Evolutionary conservation across 2,113 vertebrate species (phyloP).

Genomic region (Sorex araneus): DNA sequence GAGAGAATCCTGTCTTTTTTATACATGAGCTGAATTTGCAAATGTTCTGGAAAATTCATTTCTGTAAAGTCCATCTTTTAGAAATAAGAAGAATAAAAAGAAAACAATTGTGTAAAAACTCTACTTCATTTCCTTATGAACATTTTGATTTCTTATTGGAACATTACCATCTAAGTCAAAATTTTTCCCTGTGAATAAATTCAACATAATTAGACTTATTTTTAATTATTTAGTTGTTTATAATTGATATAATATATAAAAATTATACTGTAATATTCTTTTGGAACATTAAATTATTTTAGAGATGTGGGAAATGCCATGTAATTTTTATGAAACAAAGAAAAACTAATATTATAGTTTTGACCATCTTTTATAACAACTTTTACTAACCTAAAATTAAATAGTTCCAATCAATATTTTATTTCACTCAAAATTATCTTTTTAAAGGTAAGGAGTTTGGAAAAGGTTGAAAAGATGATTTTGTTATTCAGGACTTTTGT

Average conservation of each 20-base stretch:
- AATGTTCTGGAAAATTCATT: neutral
- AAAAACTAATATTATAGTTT: slow-evolving; percentile 30
- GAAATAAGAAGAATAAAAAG: slow-evolving; percentile 43
- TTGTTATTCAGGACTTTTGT: slow-evolving; percentile 61
- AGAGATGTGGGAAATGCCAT: neutral
- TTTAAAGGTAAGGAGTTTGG: slow-evolving; percentile 15
- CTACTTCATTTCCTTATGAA: neutral
- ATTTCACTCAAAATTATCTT: slow-evolving; percentile 44
- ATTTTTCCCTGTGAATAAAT: slow-evolving; percentile 19
- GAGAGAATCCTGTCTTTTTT: neutral
- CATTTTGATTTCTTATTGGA: slow-evolving; percentile 29
- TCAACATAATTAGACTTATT: slow-evolving; percentile 50
- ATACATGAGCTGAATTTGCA: neutral
- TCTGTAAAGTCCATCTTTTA: neutral
- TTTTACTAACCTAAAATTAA: slow-evolving; percentile 28
- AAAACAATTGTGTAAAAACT: neutral
- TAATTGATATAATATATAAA: slow-evolving; percentile 26
- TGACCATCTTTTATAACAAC: slow-evolving; percentile 2
- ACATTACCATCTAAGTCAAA: slow-evolving; percentile 5
- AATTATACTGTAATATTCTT: slow-evolving; percentile 1
- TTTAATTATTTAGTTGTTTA: neutral
- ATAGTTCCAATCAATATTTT: slow-evolving; percentile 5
- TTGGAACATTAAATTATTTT: slow-evolving; percentile 51
- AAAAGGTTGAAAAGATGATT: slow-evolving; percentile 68
- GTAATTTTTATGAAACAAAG: slow-evolving; percentile 7